These are phyloP conservation scores for Fragum whitleyi DNA, from an alignment of 2,888 invertebrate genomes.

Conservation along the genomic window DNA sequence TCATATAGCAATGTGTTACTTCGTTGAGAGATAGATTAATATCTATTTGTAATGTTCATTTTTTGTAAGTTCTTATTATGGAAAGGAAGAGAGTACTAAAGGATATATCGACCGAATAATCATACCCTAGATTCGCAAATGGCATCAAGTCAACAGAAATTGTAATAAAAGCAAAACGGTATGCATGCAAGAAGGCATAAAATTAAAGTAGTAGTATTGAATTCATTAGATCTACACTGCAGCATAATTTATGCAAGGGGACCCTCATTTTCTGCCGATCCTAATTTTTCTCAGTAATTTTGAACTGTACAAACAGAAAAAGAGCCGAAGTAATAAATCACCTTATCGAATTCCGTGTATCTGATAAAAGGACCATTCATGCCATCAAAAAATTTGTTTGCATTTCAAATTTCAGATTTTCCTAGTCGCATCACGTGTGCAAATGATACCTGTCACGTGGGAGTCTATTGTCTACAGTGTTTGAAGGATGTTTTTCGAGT, in stretches of 20 bases:
- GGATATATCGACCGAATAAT: too few species aligned
- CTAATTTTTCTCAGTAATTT: not conserved
- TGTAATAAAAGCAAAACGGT: too few species aligned
- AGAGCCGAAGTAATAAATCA: not conserved
- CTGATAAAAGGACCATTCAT: constrained; percentile 11
- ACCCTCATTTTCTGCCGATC: not conserved
- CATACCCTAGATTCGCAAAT: too few species aligned
- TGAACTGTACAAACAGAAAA: not conserved
- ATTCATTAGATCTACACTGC: too few species aligned
- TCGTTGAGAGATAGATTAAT: too few species aligned
- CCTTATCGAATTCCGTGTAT: not conserved
- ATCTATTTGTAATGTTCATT: too few species aligned
- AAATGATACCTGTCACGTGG: constrained; percentile 9
- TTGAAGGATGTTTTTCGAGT: not conserved
- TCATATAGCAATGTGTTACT: not conserved
- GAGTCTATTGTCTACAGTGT: not conserved
- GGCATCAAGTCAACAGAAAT: too few species aligned
- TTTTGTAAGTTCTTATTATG: too few species aligned
- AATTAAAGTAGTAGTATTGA: too few species aligned
- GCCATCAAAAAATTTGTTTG: not conserved
- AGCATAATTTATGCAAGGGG: too few species aligned
- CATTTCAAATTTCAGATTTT: constrained; percentile 19
- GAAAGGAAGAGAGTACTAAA: too few species aligned
- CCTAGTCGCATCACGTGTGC: not conserved
- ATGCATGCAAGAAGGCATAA: too few species aligned